A percentile compares a stretch with the other conserved stretches of the same genome.
Conservation (phyloP, 1,140 invertebrate genomes). For the Tenebrio molitor region DNA sequence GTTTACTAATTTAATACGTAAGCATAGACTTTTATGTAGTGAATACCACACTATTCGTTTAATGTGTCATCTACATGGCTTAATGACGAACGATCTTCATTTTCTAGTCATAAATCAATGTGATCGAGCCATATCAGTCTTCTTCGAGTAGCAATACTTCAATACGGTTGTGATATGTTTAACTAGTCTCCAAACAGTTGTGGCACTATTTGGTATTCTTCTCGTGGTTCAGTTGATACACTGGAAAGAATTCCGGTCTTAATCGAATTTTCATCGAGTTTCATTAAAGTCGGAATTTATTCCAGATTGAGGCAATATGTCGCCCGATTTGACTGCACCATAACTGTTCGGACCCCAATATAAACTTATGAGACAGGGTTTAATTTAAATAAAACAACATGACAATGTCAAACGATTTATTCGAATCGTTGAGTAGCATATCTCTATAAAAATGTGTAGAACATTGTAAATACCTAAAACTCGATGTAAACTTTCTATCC, state of each 20-base stretch:
- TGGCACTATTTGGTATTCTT: slow-evolving; percentile 20
- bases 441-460: slow-evolving; percentile 39
- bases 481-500: slow-evolving; percentile 37
- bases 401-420: slow-evolving; percentile 29
- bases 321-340: not conserved
- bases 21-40: not conserved
- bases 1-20: slow-evolving; percentile 36
- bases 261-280: too few species aligned
- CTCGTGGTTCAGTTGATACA: not conserved
- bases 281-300: too few species aligned
- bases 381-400: slow-evolving; percentile 27
- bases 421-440: slow-evolving; percentile 13
- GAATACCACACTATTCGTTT: not conserved
- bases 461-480: slow-evolving; percentile 24
- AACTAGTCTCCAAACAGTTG: slow-evolving; percentile 38
- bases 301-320: too few species aligned
- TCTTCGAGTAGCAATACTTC: slow-evolving; percentile 30
- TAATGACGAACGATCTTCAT: slow-evolving; percentile 5
- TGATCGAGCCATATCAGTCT: slow-evolving; percentile 30
- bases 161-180: slow-evolving; percentile 34
- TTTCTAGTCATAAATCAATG: slow-evolving; percentile 10
- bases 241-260: not conserved
- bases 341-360: slow-evolving; percentile 27
- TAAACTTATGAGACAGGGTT: slow-evolving; percentile 16
- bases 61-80: slow-evolving; percentile 15